Conservation (phyloP, 2,797 vertebrate genomes). For the Enteromius viviparus region DNA sequence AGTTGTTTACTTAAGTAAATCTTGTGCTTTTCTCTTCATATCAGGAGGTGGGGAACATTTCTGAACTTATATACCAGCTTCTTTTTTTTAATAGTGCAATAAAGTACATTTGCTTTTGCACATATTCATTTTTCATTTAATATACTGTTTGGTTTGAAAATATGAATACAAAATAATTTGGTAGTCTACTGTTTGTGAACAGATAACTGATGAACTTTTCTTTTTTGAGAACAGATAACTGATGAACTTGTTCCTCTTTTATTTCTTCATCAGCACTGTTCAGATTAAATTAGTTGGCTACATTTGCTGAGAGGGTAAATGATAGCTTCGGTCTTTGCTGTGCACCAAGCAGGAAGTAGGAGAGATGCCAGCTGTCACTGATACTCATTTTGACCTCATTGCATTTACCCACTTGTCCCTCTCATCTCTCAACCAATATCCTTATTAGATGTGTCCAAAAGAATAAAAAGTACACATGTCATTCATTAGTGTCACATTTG, state of each 20-base stretch:
- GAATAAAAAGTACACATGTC: not conserved
- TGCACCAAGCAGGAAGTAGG: constrained; percentile 9
- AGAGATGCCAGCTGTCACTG: constrained; percentile 20
- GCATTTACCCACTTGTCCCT: not conserved
- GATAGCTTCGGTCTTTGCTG: constrained; percentile 10
- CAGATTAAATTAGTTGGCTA: not conserved
- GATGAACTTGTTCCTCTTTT: not conserved
- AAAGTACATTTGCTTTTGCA: too few relatives aligned
- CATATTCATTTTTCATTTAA: not conserved
- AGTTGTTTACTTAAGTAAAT: not conserved
- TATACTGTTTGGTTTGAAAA: not conserved
- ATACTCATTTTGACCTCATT: constrained; percentile 15
- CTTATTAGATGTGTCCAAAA: constrained; percentile 6
- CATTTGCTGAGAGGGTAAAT: not conserved
- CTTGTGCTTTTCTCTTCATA: not conserved
- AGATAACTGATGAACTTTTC: not conserved
- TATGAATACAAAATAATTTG: too few relatives aligned
- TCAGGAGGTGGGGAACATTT: not conserved
- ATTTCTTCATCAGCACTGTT: not conserved
- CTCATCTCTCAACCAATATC: not conserved
- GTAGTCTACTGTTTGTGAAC: not conserved
- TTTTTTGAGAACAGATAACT: not conserved
- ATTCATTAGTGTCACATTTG: constrained; percentile 1
- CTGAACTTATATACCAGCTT: not conserved
- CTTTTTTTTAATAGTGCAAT: not conserved